A percentile compares a stretch with the other conserved stretches of the same genome.
Evolutionary conservation across 2,113 vertebrate genomes (phyloP).

Genomic region (Rhinoptilus africanus): DNA sequence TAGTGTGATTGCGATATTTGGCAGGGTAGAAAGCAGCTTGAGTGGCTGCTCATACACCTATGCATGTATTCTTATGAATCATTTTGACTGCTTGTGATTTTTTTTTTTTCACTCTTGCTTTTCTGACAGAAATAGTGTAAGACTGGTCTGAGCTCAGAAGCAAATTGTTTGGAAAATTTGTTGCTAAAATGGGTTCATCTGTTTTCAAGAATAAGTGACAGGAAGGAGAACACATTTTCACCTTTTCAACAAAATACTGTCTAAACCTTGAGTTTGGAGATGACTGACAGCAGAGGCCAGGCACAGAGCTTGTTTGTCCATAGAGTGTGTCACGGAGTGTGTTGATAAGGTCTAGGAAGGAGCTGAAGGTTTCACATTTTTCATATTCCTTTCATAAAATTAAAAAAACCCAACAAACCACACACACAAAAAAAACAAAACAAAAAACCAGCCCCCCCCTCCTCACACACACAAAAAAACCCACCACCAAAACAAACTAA

Average conservation of each 20-base stretch:
- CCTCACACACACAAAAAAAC: too few species aligned
- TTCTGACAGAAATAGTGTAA: background rate
- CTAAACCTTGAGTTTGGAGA: background rate
- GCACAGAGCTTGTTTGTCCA: background rate
- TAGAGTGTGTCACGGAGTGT: background rate
- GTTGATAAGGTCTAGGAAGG: background rate
- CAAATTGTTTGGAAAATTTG: slow-evolving; percentile 21
- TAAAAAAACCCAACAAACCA: background rate
- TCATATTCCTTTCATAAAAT: background rate
- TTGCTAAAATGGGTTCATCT: background rate
- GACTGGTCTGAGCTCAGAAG: background rate
- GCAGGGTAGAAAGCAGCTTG: background rate
- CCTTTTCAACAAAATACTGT: background rate
- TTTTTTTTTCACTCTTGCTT: background rate
- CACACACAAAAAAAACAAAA: too few species aligned
- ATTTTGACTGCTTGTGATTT: background rate
- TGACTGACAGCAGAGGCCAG: background rate
- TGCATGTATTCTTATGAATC: background rate
- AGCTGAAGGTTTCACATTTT: background rate
- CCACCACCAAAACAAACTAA: too few species aligned
- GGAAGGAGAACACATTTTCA: background rate
- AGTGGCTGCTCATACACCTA: background rate
- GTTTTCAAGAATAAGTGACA: background rate
- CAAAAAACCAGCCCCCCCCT: too few species aligned
- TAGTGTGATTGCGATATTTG: background rate